Conservation (phyloP, 2,797 vertebrate genomes). For the Sciaenops ocellatus region DNA sequence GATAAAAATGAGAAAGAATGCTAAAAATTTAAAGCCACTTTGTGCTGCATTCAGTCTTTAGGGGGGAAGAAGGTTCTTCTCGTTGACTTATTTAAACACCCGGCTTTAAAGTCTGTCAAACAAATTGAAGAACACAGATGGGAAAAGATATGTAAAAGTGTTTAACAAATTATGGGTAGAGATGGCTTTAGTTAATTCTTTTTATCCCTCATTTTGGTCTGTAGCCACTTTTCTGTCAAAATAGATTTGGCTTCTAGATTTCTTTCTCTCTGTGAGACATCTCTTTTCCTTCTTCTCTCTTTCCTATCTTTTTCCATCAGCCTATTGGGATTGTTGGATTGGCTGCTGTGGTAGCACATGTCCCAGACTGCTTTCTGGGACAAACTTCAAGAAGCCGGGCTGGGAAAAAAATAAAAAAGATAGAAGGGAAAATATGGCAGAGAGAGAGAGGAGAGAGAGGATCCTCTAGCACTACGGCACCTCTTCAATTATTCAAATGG, state of each 20-base stretch:
- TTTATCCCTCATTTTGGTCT: slow-evolving; percentile 68
- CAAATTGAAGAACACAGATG: slow-evolving; percentile 72
- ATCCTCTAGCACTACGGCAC: slow-evolving; percentile 72
- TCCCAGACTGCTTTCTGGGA: slow-evolving; percentile 82
- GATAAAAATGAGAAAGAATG: slow-evolving; percentile 36
- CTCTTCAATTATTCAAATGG: slow-evolving; percentile 86
- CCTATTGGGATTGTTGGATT: slow-evolving; percentile 72
- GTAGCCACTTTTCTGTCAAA: slow-evolving; percentile 68
- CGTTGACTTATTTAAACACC: slow-evolving; percentile 66
- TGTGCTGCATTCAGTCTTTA: slow-evolving; percentile 26
- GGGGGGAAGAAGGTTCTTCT: slow-evolving; percentile 29
- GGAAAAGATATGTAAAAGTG: slow-evolving; percentile 59
- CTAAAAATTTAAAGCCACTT: slow-evolving; percentile 33
- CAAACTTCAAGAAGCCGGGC: slow-evolving; percentile 79
- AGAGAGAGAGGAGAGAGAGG: slow-evolving; percentile 60
- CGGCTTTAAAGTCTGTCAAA: slow-evolving; percentile 70
- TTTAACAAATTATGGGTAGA: slow-evolving; percentile 75
- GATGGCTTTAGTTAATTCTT: slow-evolving; percentile 62
- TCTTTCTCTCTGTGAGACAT: slow-evolving; percentile 53
- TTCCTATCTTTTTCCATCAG: slow-evolving; percentile 65
- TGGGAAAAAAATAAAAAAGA: slow-evolving; percentile 41
- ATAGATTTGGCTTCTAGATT: slow-evolving; percentile 62
- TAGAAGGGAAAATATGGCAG: slow-evolving; percentile 56
- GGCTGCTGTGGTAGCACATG: slow-evolving; percentile 69
- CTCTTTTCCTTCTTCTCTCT: slow-evolving; percentile 46